These are phyloP conservation scores for Cyanoderma ruficeps DNA, from an alignment of 2,113 vertebrate genomes.

Conservation along the genomic window DNA sequence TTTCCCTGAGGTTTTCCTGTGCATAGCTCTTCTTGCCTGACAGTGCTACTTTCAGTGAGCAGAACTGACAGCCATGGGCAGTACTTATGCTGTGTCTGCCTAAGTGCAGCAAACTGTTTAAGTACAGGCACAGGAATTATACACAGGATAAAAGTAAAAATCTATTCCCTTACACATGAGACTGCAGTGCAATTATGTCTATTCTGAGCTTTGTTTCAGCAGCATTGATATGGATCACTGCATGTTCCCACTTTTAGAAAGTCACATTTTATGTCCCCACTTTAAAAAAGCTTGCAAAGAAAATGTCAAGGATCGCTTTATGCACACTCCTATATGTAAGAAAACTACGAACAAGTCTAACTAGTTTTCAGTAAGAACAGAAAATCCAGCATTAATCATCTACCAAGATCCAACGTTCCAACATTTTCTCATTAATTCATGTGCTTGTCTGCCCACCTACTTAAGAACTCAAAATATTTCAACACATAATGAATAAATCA, in stretches of 20 bases:
- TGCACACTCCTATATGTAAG: neutral
- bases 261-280: neutral
- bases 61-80: neutral
- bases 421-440: neutral
- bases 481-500: neutral
- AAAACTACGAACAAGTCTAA: conserved; percentile 28
- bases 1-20: neutral
- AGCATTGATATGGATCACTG: neutral
- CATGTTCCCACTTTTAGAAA: neutral
- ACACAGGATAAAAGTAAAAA: neutral
- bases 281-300: neutral
- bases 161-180: neutral
- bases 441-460: neutral
- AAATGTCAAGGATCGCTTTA: neutral
- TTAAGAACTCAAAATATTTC: neutral
- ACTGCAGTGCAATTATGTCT: neutral
- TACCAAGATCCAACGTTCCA: neutral
- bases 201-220: neutral
- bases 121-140: neutral
- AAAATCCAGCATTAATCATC: conserved; percentile 23
- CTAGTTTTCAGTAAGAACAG: neutral
- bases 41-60: neutral
- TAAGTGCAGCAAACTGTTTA: neutral
- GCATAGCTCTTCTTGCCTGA: neutral
- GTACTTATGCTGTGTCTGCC: neutral